A percentile compares a stretch with the other conserved stretches of the same genome.
These are phyloP conservation scores for Parasteatoda tepidariorum DNA, from an alignment of 1,140 invertebrate genomes.

Conservation along the genomic window DNA sequence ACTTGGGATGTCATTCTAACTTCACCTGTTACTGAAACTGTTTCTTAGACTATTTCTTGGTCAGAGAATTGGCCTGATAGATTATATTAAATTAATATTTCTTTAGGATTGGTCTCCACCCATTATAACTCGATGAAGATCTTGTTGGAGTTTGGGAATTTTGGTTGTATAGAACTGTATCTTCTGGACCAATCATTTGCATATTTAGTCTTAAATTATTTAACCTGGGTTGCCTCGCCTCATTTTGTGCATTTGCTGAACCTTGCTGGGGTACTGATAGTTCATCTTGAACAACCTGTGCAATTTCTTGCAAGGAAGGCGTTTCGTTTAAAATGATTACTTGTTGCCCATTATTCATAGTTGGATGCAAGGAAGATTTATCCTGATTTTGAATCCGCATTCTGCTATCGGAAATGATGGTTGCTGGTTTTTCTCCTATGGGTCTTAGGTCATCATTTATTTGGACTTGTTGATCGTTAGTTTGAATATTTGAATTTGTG, in stretches of 20 bases:
- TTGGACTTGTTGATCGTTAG: neutral
- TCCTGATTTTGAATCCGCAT: neutral
- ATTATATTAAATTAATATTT: too few relatives aligned
- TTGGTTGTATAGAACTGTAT: constrained; percentile 9
- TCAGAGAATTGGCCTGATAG: too few relatives aligned
- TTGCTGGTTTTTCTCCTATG: neutral
- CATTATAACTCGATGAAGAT: neutral
- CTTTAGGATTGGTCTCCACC: constrained; percentile 26
- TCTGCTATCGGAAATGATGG: neutral
- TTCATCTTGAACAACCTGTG: neutral
- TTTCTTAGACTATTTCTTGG: too few relatives aligned
- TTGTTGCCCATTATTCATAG: neutral
- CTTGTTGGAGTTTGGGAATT: neutral
- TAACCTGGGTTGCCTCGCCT: neutral
- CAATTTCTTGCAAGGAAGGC: neutral
- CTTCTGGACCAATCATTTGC: neutral
- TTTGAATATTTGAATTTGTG: neutral
- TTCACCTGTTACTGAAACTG: too few relatives aligned
- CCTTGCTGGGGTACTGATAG: neutral
- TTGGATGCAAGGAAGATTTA: neutral
- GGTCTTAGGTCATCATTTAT: too few relatives aligned
- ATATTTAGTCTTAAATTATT: neutral
- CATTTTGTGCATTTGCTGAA: neutral
- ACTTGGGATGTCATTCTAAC: too few relatives aligned
- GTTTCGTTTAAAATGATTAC: neutral